Evolutionary conservation across 2,888 invertebrate genomes (phyloP).

Genomic region (Lycaena phlaeas): DNA sequence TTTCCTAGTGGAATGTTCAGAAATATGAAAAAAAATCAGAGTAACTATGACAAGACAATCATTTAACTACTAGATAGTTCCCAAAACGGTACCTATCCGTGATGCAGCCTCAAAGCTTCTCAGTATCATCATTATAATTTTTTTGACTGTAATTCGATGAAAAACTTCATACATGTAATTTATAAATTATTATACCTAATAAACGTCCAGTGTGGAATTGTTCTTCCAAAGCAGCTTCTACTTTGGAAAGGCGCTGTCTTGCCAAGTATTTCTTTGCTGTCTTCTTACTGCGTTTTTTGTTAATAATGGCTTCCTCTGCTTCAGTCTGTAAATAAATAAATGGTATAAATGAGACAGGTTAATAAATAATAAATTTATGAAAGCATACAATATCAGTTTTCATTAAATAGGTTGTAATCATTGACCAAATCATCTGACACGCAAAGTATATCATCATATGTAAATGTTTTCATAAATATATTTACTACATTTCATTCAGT

Average conservation of each 20-base stretch:
- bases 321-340: slow-evolving; percentile 77
- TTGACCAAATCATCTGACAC: slow-evolving; percentile 70
- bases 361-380: no score
- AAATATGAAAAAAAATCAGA: no score
- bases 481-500: no score
- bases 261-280: slow-evolving; percentile 92
- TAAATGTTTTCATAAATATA: not conserved
- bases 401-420: slow-evolving; percentile 18
- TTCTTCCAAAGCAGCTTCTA: slow-evolving; percentile 94
- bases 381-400: slow-evolving; percentile 9
- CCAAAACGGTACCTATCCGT: slow-evolving; percentile 77
- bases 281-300: slow-evolving; percentile 95
- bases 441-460: slow-evolving; percentile 60
- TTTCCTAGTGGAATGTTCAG: no score
- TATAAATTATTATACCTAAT: slow-evolving; percentile 78
- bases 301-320: slow-evolving; percentile 94
- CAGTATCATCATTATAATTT: slow-evolving; percentile 72
- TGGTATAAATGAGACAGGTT: not conserved
- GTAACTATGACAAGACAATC: slow-evolving; percentile 88
- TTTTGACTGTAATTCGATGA: not conserved
- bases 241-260: slow-evolving; percentile 93
- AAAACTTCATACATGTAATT: not conserved
- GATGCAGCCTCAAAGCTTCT: slow-evolving; percentile 75
- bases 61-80: slow-evolving; percentile 59
- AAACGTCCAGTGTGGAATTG: slow-evolving; percentile 97